A percentile compares a stretch with the other conserved stretches of the same genome.
These are phyloP conservation scores for Hanleya hanleyi DNA, from an alignment of 2,888 invertebrate species.

Conservation along the genomic window DNA sequence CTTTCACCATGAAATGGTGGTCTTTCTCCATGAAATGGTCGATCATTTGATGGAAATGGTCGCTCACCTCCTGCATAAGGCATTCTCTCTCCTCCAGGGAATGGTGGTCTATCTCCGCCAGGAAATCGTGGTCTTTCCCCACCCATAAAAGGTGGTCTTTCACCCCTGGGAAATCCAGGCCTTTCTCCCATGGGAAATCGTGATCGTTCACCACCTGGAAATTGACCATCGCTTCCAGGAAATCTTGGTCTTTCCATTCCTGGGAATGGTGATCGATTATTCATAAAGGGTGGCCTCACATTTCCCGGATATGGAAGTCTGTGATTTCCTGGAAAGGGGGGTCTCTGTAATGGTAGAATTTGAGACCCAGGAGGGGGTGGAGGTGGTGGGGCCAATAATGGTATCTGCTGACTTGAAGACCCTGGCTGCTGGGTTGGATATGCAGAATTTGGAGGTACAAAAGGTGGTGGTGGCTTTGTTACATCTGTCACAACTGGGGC, in stretches of 20 bases:
- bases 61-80: constrained; percentile 42
- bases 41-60: constrained; percentile 19
- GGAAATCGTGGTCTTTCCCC: not conserved
- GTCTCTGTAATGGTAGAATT: constrained; percentile 2
- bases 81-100: constrained; percentile 40
- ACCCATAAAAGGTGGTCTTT: not conserved
- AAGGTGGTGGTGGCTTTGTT: constrained; percentile 25
- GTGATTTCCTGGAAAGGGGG: constrained; percentile 29
- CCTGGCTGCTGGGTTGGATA: not conserved
- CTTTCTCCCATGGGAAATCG: not conserved
- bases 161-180: not conserved
- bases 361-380: constrained; percentile 28
- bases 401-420: not conserved
- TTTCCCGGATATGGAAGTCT: constrained; percentile 13
- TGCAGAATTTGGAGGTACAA: constrained; percentile 34
- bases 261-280: not conserved
- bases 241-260: constrained; percentile 1
- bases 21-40: constrained; percentile 16
- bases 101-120: constrained; percentile 26
- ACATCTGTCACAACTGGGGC: constrained; percentile 13
- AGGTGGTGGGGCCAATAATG: constrained; percentile 11
- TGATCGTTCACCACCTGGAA: constrained; percentile 26
- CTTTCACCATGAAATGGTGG: constrained; percentile 3
- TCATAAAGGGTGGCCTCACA: not conserved
- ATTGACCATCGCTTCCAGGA: constrained; percentile 29